A percentile compares a stretch with the other conserved stretches of the same genome.
These are phyloP conservation scores for Eufriesea mexicana DNA, from an alignment of 1,140 invertebrate species.

Conservation along the genomic window DNA sequence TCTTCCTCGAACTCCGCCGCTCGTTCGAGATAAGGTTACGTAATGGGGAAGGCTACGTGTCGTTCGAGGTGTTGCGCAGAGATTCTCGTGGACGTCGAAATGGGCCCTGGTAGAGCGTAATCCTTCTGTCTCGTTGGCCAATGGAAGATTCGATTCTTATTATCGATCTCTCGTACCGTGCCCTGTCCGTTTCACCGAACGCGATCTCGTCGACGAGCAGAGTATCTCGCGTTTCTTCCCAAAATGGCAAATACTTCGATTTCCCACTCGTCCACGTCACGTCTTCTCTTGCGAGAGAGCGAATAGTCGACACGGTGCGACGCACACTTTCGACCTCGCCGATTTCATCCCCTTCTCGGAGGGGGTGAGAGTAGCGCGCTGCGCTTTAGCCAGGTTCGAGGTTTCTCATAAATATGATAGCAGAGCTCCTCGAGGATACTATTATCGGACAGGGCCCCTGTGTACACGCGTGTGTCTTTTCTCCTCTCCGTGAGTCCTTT, in stretches of 20 bases:
- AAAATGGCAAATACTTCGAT: not conserved
- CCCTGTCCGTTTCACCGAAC: not conserved
- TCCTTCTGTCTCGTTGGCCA: not conserved
- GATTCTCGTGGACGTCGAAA: too few relatives aligned
- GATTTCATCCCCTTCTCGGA: not conserved
- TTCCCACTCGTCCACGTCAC: conserved; percentile 58
- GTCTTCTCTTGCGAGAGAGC: conserved; percentile 31
- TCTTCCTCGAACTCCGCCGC: too few relatives aligned
- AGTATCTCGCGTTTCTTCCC: not conserved
- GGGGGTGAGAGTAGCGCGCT: too few relatives aligned
- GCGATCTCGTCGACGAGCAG: not conserved
- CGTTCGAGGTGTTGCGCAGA: too few relatives aligned
- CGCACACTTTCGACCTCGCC: not conserved
- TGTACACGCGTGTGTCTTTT: not conserved
- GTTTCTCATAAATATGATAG: conserved; percentile 44
- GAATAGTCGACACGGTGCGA: too few relatives aligned
- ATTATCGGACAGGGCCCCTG: not conserved
- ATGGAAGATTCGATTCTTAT: conserved; percentile 58
- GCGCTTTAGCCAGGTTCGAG: not conserved
- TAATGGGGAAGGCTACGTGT: too few relatives aligned
- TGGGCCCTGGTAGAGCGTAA: too few relatives aligned
- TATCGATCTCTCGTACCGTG: conserved; percentile 31
- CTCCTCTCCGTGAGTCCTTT: conserved; percentile 8
- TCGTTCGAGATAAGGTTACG: too few relatives aligned
- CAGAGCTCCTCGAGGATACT: conserved; percentile 27